Evolutionary conservation across 2,888 invertebrate genomes (phyloP).

Genomic region (Acholoe squamosa): DNA sequence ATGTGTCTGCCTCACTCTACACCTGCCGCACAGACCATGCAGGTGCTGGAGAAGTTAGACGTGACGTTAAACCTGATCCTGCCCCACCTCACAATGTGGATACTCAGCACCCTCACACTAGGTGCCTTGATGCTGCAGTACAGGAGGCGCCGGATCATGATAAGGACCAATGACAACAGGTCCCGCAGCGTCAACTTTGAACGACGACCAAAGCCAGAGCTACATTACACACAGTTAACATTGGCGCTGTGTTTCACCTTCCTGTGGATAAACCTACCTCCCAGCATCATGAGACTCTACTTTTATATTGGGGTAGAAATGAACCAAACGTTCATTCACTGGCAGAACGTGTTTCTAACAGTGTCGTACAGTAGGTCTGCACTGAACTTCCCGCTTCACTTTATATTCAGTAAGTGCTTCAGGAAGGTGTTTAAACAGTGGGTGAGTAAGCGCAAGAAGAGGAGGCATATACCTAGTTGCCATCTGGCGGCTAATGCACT

Average conservation of each 20-base stretch:
- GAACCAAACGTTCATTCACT: not conserved
- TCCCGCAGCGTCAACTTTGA: slow-evolving; percentile 16
- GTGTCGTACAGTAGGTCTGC: slow-evolving; percentile 8
- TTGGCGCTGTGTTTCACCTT: not conserved
- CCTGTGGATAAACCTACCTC: not conserved
- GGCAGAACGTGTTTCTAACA: slow-evolving; percentile 23
- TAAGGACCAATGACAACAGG: not conserved
- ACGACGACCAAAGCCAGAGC: not conserved
- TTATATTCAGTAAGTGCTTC: not conserved
- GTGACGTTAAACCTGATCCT: not conserved
- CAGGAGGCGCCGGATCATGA: not conserved
- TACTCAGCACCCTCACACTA: not conserved
- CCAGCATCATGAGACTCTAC: not conserved
- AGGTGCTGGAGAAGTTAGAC: not conserved
- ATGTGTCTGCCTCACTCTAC: not conserved
- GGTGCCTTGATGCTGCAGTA: not conserved
- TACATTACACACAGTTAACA: not conserved
- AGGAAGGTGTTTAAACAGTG: not conserved
- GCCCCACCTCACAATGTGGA: not conserved
- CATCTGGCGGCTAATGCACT: not conserved
- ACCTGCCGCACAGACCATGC: not conserved
- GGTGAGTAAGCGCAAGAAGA: not conserved
- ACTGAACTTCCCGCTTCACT: slow-evolving; percentile 11
- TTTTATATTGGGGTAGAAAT: not conserved
- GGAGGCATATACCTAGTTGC: not conserved